A percentile compares a stretch with the other conserved stretches of the same genome.
These are phyloP conservation scores for Allobates femoralis DNA, from an alignment of 2,797 vertebrate species.

Conservation along the genomic window DNA sequence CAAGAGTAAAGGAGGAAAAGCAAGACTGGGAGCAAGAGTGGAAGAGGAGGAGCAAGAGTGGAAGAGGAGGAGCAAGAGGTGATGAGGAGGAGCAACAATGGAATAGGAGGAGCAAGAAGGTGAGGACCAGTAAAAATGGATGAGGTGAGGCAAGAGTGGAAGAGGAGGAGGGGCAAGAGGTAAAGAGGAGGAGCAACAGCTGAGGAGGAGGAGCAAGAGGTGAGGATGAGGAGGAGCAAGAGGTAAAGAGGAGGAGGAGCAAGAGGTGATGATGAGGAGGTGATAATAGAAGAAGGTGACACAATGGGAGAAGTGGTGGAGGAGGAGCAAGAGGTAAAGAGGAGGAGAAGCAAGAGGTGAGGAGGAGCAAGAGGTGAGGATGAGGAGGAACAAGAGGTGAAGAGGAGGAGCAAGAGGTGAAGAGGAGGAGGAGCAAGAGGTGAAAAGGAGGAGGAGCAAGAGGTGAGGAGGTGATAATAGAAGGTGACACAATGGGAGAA, in stretches of 20 bases:
- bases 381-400: neutral
- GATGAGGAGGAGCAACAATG: neutral
- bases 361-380: neutral
- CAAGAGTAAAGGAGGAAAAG: too few relatives aligned
- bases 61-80: neutral
- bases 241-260: neutral
- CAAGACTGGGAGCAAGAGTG: too few relatives aligned
- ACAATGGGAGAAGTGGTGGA: too few relatives aligned
- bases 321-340: neutral
- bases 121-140: neutral
- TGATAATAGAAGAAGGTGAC: too few relatives aligned
- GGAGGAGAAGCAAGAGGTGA: too few relatives aligned
- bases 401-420: neutral
- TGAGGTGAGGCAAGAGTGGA: neutral
- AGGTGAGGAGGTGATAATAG: neutral
- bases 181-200: neutral
- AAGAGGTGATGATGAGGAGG: neutral
- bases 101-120: neutral
- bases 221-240: too few relatives aligned
- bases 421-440: too few relatives aligned
- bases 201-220: too few relatives aligned
- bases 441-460: neutral
- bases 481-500: too few relatives aligned
- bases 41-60: neutral
- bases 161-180: neutral